Conservation (phyloP, 2,113 vertebrate genomes). For the Bubo blakistoni region DNA sequence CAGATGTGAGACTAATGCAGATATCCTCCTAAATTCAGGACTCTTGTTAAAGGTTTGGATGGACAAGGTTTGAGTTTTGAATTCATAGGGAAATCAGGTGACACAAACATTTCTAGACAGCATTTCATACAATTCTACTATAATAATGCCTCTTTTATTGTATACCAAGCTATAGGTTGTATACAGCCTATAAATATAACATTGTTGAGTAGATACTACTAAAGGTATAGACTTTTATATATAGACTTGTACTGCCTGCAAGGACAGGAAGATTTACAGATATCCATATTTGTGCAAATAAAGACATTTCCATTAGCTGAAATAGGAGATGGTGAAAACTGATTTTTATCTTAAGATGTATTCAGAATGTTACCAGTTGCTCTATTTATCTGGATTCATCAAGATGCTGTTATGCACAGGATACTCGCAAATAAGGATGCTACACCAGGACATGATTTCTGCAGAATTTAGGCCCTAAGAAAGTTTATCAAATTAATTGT, state of each 20-base stretch:
- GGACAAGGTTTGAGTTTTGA: not conserved
- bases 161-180: not conserved
- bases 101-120: not conserved
- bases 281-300: not conserved
- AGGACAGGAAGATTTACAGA: not conserved
- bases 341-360: not conserved
- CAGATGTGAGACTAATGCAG: not conserved
- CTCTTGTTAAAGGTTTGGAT: not conserved
- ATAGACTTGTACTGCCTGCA: not conserved
- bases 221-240: not conserved
- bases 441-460: not conserved
- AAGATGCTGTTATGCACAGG: not conserved
- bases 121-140: not conserved
- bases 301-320: not conserved
- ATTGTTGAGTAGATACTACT: not conserved
- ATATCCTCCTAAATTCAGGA: not conserved
- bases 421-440: not conserved
- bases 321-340: not conserved
- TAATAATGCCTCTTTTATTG: not conserved
- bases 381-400: not conserved
- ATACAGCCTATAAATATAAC: not conserved
- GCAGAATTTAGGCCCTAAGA: not conserved
- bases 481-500: not conserved
- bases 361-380: not conserved
- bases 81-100: not conserved